Evolutionary conservation across 2,888 invertebrate species (phyloP).

Genomic region (Folsomia candida): DNA sequence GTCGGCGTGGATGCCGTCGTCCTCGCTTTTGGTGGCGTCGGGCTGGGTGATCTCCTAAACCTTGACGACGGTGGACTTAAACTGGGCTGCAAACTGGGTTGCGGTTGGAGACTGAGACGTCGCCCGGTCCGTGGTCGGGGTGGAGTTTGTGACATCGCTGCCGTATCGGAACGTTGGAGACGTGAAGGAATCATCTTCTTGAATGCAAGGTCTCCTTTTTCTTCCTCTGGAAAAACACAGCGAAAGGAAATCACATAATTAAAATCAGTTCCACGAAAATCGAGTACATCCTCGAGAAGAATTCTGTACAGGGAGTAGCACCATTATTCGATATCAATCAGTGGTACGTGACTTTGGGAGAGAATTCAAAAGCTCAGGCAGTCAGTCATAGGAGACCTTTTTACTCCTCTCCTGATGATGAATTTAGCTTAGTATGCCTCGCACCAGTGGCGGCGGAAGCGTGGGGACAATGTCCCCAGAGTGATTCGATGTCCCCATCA

Average conservation of each 20-base stretch:
- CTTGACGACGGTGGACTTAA: constrained; percentile 37
- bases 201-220: not conserved
- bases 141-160: constrained; percentile 35
- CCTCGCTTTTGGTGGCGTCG: constrained; percentile 42
- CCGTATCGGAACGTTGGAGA: constrained; percentile 41
- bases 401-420: no score
- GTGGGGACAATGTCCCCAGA: no score
- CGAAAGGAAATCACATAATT: no score
- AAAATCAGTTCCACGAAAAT: no score
- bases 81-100: constrained; percentile 40
- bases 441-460: no score
- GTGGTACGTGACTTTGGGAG: not conserved
- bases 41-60: constrained; percentile 42
- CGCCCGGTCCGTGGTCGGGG: constrained; percentile 38
- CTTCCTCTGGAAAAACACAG: no score
- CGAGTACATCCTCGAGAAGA: no score
- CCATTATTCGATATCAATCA: not conserved
- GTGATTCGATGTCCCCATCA: no score
- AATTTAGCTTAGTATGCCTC: no score
- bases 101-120: constrained; percentile 45
- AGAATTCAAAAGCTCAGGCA: no score
- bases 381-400: no score
- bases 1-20: constrained; percentile 40
- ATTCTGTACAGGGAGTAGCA: no score
- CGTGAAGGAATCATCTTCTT: constrained; percentile 24